Conservation (phyloP, 2,888 invertebrate species). For the Notocelia uddmanniana region DNA sequence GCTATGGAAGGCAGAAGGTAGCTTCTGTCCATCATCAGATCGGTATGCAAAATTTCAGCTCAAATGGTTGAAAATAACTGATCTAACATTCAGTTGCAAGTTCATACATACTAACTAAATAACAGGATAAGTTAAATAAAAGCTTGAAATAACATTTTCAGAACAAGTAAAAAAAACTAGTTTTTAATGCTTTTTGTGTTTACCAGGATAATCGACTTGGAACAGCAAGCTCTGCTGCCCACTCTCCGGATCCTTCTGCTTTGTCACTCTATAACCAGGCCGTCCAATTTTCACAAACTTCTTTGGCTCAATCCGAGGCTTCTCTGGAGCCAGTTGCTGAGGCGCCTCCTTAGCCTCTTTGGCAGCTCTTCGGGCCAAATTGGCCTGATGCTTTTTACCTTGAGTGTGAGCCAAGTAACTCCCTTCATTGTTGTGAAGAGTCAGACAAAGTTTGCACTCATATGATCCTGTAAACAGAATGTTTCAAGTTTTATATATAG, state of each 20-base stretch:
- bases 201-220: slow-evolving; percentile 97
- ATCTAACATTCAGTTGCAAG: too few species aligned
- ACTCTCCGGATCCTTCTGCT: slow-evolving; percentile 97
- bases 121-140: too few species aligned
- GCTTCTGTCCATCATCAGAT: too few species aligned
- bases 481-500: too few species aligned
- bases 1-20: too few species aligned
- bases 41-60: too few species aligned
- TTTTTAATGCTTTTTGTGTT: too few species aligned
- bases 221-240: slow-evolving; percentile 99
- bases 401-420: slow-evolving; percentile 99
- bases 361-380: slow-evolving; percentile 98
- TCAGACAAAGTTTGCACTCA: slow-evolving; percentile 99
- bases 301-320: slow-evolving; percentile 98
- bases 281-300: slow-evolving; percentile 99
- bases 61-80: too few species aligned
- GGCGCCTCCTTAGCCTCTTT: slow-evolving; percentile 99
- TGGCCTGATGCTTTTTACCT: slow-evolving; percentile 99
- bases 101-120: too few species aligned
- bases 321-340: slow-evolving; percentile 96
- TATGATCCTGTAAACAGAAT: slow-evolving; percentile 90
- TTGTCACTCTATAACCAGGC: slow-evolving; percentile 99
- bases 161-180: too few species aligned
- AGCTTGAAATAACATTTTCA: too few species aligned
- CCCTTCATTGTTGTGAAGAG: slow-evolving; percentile 99